Evolutionary conservation across 2,888 invertebrate genomes (phyloP).

Genomic region (Xiphydria camelus): DNA sequence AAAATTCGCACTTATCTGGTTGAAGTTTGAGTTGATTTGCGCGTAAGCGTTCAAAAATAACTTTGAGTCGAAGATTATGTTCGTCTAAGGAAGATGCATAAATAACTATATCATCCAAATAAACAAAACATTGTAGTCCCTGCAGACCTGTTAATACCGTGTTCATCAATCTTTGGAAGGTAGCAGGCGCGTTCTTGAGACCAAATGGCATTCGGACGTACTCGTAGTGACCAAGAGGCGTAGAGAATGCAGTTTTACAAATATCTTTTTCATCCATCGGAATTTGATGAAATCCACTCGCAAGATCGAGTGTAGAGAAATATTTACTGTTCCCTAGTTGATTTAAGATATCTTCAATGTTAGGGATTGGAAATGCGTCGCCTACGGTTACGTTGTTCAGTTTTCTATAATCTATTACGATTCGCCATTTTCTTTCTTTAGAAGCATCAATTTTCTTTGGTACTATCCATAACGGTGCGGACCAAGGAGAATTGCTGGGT

Average conservation of each 20-base stretch:
- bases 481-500: too few species aligned
- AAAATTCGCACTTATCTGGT: not conserved
- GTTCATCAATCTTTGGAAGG: not conserved
- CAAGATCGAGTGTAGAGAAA: slow-evolving; percentile 22
- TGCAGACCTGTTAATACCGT: not conserved
- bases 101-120: not conserved
- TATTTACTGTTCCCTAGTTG: slow-evolving; percentile 14
- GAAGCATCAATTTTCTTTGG: slow-evolving; percentile 6
- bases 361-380: slow-evolving; percentile 19
- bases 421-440: slow-evolving; percentile 2
- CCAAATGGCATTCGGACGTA: slow-evolving; percentile 19
- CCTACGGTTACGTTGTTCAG: slow-evolving; percentile 11
- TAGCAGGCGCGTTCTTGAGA: not conserved
- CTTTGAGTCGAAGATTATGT: too few species aligned
- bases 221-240: slow-evolving; percentile 18
- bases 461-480: too few species aligned
- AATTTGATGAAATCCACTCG: slow-evolving; percentile 25
- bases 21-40: not conserved
- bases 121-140: not conserved
- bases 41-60: too few species aligned
- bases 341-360: slow-evolving; percentile 23
- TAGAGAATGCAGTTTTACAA: slow-evolving; percentile 23
- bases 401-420: slow-evolving; percentile 5
- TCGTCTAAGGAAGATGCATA: too few species aligned
- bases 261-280: slow-evolving; percentile 13